Conservation (phyloP, 2,888 invertebrate species). For the Cylindroiulus punctatus region DNA sequence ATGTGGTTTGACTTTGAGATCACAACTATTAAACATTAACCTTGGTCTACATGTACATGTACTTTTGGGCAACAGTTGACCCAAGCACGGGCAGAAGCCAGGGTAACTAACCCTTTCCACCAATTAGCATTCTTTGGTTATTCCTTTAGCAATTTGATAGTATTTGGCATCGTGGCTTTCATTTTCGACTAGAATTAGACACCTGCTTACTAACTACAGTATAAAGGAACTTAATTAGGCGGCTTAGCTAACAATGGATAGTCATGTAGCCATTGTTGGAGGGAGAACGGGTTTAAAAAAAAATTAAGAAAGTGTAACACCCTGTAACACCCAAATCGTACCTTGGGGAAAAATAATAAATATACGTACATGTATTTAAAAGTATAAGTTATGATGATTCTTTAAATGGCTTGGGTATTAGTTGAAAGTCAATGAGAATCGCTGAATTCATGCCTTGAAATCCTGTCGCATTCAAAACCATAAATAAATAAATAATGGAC, state of each 20-base stretch:
- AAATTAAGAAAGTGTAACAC: neutral
- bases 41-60: neutral
- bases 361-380: neutral
- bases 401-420: neutral
- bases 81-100: neutral
- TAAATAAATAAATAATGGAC: neutral
- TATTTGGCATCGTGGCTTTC: neutral
- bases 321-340: neutral
- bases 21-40: neutral
- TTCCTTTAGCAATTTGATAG: constrained; percentile 11
- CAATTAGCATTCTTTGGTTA: constrained; percentile 6
- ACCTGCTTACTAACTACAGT: neutral
- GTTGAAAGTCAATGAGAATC: neutral
- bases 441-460: too few species aligned
- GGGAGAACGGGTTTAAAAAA: neutral
- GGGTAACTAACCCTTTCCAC: neutral
- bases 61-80: neutral
- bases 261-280: constrained; percentile 29
- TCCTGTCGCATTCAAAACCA: neutral
- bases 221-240: neutral
- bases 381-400: neutral
- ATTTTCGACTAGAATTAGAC: constrained; percentile 11
- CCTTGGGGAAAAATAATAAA: neutral
- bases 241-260: constrained; percentile 7
- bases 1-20: neutral